phyloP scores from a whole-genome alignment of 2,113 vertebrate genomes.

The Mobula birostris region DNA sequence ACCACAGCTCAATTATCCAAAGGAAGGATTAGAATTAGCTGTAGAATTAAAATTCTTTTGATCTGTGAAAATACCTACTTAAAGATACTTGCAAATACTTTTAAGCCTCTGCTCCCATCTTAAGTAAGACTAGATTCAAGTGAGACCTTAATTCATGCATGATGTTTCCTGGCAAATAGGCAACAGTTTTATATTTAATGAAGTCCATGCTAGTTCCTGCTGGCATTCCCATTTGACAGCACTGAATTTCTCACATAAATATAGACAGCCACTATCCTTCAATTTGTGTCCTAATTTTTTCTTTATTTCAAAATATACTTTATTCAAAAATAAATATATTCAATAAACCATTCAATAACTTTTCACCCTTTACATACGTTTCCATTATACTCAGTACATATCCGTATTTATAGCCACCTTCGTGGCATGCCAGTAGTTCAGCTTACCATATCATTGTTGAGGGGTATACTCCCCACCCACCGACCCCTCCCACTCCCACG shows the following conservation, averaged over 20 bases:
- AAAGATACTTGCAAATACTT: neutral
- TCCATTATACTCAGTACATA: too few species aligned
- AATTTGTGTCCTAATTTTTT: neutral
- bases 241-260: conserved; percentile 11
- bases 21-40: neutral
- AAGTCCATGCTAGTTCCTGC: conserved; percentile 8
- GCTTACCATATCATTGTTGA: too few species aligned
- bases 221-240: neutral
- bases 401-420: too few species aligned
- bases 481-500: too few species aligned
- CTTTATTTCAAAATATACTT: too few species aligned
- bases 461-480: too few species aligned
- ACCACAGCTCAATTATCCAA: neutral
- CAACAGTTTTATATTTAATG: neutral
- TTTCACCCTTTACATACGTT: too few species aligned
- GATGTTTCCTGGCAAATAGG: conserved; percentile 1
- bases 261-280: neutral
- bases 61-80: neutral
- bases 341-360: too few species aligned
- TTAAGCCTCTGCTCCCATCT: neutral
- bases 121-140: conserved; percentile 9
- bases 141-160: neutral
- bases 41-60: neutral
- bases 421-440: too few species aligned
- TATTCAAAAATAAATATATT: too few species aligned